Percentiles rank a stretch among this genome's conserved stretches.
Evolutionary conservation across 2,888 invertebrate genomes (phyloP).

Genomic region (Plagodis pulveraria): DNA sequence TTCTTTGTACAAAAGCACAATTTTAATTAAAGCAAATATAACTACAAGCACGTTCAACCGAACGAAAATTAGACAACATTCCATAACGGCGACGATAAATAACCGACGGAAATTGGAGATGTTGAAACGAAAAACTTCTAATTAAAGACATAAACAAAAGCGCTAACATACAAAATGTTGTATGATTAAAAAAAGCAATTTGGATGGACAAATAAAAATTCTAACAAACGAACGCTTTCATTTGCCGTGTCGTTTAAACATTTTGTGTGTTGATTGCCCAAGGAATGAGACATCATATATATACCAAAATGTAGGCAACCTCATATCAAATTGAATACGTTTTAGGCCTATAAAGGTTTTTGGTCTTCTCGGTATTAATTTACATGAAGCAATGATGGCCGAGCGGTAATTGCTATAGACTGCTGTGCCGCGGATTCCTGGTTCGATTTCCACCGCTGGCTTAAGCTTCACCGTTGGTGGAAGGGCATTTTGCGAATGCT

Average conservation of each 20-base stretch:
- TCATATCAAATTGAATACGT: slow-evolving; percentile 52
- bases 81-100: slow-evolving; percentile 43
- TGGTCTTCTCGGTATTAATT: slow-evolving; percentile 57
- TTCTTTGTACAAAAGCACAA: slow-evolving; percentile 55
- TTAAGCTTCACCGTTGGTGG: no score
- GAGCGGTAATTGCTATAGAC: no score
- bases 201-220: slow-evolving; percentile 50
- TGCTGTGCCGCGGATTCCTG: no score
- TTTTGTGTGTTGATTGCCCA: slow-evolving; percentile 44
- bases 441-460: no score
- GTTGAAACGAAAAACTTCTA: slow-evolving; percentile 50
- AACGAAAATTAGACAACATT: slow-evolving; percentile 55
- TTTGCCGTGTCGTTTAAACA: slow-evolving; percentile 48
- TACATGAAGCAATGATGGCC: no score
- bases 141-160: slow-evolving; percentile 53
- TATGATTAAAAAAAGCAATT: slow-evolving; percentile 53
- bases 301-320: slow-evolving; percentile 52
- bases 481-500: no score
- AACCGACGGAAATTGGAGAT: slow-evolving; percentile 48
- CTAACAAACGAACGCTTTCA: slow-evolving; percentile 51
- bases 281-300: slow-evolving; percentile 45
- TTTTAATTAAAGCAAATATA: slow-evolving; percentile 69
- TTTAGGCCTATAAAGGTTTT: slow-evolving; percentile 60
- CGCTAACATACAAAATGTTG: slow-evolving; percentile 46
- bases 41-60: slow-evolving; percentile 40